phyloP scores from a whole-genome alignment of 2,888 invertebrate species.

The Cosmorhoe ocellata region DNA sequence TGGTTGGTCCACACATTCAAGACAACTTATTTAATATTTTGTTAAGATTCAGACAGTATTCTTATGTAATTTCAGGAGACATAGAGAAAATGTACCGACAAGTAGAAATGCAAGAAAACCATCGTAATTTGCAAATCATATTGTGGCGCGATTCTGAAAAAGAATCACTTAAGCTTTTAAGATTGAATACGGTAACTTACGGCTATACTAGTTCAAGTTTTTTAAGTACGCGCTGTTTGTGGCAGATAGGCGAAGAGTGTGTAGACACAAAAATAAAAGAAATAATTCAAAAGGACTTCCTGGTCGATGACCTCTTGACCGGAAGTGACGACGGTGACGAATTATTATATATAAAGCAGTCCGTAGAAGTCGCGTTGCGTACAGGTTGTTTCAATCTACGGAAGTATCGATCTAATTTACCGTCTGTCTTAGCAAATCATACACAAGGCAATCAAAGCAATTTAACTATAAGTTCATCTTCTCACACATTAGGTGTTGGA shows the following conservation, averaged over 20 bases:
- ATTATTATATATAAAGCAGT: not conserved
- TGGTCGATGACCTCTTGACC: constrained; percentile 36
- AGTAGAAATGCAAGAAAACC: constrained; percentile 8
- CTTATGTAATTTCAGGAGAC: constrained; percentile 33
- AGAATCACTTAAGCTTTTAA: constrained; percentile 21
- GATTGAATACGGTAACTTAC: constrained; percentile 46
- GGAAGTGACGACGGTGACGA: constrained; percentile 21
- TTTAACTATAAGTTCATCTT: constrained; percentile 31
- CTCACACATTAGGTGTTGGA: constrained; percentile 30
- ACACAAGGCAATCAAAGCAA: constrained; percentile 5
- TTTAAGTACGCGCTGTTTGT: constrained; percentile 35
- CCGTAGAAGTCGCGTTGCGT: constrained; percentile 15
- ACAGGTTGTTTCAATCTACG: constrained; percentile 29
- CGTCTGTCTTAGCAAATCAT: constrained; percentile 7
- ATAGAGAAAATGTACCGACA: constrained; percentile 38
- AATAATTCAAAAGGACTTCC: constrained; percentile 38
- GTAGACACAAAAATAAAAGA: constrained; percentile 28
- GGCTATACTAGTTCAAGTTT: constrained; percentile 39
- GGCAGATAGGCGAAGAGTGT: constrained; percentile 37
- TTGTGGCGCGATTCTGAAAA: constrained; percentile 33
- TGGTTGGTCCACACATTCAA: constrained; percentile 38
- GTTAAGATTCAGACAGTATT: constrained; percentile 19
- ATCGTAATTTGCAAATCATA: constrained; percentile 25
- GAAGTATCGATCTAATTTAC: not conserved
- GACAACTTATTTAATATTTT: constrained; percentile 32